Conservation (phyloP, 2,888 invertebrate genomes). For the Scaptodrosophila latifasciaeformis region DNA sequence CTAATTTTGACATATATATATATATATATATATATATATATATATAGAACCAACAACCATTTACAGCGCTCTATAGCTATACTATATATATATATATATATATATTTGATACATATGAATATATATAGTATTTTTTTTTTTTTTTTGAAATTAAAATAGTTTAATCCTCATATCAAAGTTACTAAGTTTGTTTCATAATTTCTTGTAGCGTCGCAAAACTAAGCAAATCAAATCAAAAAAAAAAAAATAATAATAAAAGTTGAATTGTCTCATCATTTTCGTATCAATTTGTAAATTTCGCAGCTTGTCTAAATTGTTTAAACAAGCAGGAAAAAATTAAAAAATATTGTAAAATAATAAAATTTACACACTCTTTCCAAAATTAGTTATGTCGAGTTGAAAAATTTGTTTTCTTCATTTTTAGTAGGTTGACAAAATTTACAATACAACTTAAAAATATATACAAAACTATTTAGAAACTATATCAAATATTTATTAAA, state of each 20-base stretch:
- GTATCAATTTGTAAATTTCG: too few species aligned
- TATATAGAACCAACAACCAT: constrained; percentile 2
- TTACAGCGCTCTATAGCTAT: constrained; percentile 17
- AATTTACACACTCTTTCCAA: neutral
- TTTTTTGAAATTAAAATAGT: neutral
- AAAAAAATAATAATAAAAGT: too few species aligned
- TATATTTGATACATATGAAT: constrained; percentile 50
- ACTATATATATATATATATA: constrained; percentile 41
- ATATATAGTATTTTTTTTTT: too few species aligned
- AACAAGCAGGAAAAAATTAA: too few species aligned
- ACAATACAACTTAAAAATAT: too few species aligned
- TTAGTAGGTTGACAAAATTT: constrained; percentile 38
- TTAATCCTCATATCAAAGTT: too few species aligned
- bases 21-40: constrained; percentile 40
- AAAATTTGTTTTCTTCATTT: constrained; percentile 32
- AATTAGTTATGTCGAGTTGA: constrained; percentile 32
- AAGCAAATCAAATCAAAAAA: too few species aligned
- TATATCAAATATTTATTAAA: too few species aligned
- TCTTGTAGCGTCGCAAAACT: neutral
- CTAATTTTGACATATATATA: constrained; percentile 38
- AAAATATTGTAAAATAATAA: too few species aligned
- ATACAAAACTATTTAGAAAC: constrained; percentile 7
- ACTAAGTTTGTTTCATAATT: too few species aligned
- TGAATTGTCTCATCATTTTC: too few species aligned
- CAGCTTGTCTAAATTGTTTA: too few species aligned